Evolutionary conservation across 2,888 invertebrate genomes (phyloP), one percentile per base, ranked within the genome.

Genomic region (Tuta absoluta): DNA sequence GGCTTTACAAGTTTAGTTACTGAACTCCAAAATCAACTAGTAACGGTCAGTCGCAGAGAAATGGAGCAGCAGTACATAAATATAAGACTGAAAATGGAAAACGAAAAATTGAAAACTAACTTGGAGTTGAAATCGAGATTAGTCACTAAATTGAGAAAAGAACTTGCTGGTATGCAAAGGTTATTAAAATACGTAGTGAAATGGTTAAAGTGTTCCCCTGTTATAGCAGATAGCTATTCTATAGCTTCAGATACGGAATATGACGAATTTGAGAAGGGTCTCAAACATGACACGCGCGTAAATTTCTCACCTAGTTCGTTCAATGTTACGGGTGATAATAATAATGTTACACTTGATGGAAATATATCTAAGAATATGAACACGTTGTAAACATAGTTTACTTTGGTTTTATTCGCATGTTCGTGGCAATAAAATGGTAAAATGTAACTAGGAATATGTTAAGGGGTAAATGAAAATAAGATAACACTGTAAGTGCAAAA

Each of bases 21-120:
- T 4, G 86, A 85, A 70, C 79, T 89, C 74, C 83, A 79, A 66
- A 85, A 80, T 65, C 86, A 87, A 71, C 67, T 87, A 68, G 81
- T 85, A 2, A 63, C 64, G 4, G 78, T 80, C 0, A 81, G 77
- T 69, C 73, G 79, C 21, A 72, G 80, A 23, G 89, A 89, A 67
- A 60, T 80, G 23, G 83, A 84, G 41, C 73, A 72, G 51, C 82
- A 80, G 63, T 73, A 77, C 5, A 79, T 76, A 51, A 83, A 79
- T 71, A 63, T 86, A 59, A 65, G 68, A 10, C 67, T 88, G 63
- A 82, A 81, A 67, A 69, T 91, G 49, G 90, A 91, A 63, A 89
- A 88, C 61, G 86, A 87, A 66, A 91, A 88, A 73, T 70, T 89
- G 23, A 82, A 75, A 65, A 73, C 78, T 21, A 63, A 83, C 14